These are phyloP conservation scores for Scalopus aquaticus DNA, from an alignment of 2,113 vertebrate species.

Conservation along the genomic window DNA sequence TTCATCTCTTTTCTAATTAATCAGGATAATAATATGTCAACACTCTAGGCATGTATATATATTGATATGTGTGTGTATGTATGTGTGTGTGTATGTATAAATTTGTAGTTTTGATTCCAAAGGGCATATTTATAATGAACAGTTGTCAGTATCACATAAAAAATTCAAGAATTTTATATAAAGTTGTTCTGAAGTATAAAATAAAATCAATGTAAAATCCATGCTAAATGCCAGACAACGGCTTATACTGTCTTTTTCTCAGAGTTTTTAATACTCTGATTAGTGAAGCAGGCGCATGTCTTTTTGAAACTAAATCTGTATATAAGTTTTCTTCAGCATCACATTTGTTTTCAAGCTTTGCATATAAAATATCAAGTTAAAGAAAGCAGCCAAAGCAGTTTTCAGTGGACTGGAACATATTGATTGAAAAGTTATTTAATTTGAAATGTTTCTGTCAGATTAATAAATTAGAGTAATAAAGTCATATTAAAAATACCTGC, in stretches of 20 bases:
- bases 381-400: constrained; percentile 61
- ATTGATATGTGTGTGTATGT: too few species aligned
- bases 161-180: neutral
- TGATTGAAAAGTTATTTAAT: constrained; percentile 67
- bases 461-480: constrained; percentile 77
- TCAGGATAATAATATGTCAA: neutral
- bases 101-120: neutral
- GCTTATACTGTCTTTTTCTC: neutral
- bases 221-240: neutral
- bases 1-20: neutral
- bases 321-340: constrained; percentile 14
- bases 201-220: constrained; percentile 7
- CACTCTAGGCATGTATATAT: neutral
- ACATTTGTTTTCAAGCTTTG: constrained; percentile 53
- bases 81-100: too few species aligned
- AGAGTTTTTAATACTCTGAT: neutral
- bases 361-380: constrained; percentile 42
- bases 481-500: constrained; percentile 61
- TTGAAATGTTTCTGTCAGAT: constrained; percentile 65
- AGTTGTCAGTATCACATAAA: constrained; percentile 6
- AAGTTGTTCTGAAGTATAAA: neutral
- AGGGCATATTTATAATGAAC: neutral
- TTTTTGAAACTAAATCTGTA: neutral
- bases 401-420: constrained; percentile 64
- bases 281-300: neutral